Base-by-base conservation (phyloP, 1,140 invertebrate species). In the Diuraphis noxia region DNA sequence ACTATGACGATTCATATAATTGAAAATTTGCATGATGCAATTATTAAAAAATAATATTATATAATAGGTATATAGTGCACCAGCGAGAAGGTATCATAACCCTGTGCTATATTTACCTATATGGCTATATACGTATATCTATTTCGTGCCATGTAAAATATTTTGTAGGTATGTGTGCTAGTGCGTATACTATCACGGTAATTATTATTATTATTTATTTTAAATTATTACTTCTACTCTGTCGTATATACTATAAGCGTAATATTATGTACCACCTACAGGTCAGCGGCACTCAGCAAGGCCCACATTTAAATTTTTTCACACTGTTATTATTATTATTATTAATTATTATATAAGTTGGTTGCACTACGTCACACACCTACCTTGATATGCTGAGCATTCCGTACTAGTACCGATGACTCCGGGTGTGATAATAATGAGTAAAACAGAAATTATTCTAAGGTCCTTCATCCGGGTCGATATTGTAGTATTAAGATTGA, bases 331-430 rank as follows among this genome's bases (percentile, higher is more conserved):
- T 40, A 81, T 77, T 79, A 79, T 79, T 79, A 23, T 38, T 36
- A 25, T 40, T 9, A 13, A 40, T 23, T 25, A 81, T 17, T 36
- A 36, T 19, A 30, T 72, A n/a, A 84, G n/a, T 84, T 30, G 40
- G 82, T 84, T 84, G 82, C 40, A 84, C 82, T 84, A 84, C 41
- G 82, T 84, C 46, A 52, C 85, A 49, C n/a, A 88, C 86, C 43
- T 91, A 91, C 89, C 89, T 91, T 91, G 89, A 46, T 91, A 91
- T 34, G 89, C 89, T 23, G 89, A 91, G 23, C 89, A 91, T 81
- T 91, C 89, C 43, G 89, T 91, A 82, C 89, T 91, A 81, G 86
- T 88, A 52, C 43, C 41, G 89, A 91, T 46, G 89, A 91, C 89
- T 81, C 63, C 89, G 89, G 77, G 77, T 19, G 40, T 21, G 89